These are phyloP conservation scores for Agrilus biguttatus DNA, from an alignment of 2,888 invertebrate species.

Conservation along the genomic window DNA sequence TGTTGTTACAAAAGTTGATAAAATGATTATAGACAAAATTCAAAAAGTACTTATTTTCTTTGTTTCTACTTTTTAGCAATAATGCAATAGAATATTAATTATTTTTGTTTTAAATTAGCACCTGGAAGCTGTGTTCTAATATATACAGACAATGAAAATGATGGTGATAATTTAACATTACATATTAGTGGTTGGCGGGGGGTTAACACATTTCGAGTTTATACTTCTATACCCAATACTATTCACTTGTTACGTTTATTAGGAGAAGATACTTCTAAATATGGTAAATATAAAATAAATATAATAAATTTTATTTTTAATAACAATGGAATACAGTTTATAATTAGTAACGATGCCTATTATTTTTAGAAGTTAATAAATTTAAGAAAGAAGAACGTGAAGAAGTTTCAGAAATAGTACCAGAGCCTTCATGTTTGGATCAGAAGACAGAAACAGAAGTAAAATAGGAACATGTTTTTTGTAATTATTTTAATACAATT, in stretches of 20 bases:
- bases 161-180: constrained; percentile 36
- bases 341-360: constrained; percentile 4
- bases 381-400: constrained; percentile 43
- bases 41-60: no score
- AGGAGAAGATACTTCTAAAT: constrained; percentile 75
- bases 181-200: constrained; percentile 86
- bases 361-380: constrained; percentile 48
- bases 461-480: not conserved
- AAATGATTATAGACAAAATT: no score
- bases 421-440: constrained; percentile 7
- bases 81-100: no score
- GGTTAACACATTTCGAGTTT: constrained; percentile 71
- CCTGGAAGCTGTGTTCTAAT: constrained; percentile 67
- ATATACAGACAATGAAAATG: constrained; percentile 37
- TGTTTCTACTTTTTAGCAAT: no score
- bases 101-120: constrained; percentile 24
- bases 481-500: no score
- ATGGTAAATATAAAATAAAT: constrained; percentile 40
- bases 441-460: not conserved
- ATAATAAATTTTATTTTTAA: not conserved
- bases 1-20: no score
- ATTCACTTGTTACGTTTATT: constrained; percentile 75
- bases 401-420: constrained; percentile 15
- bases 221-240: constrained; percentile 72
- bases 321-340: not conserved